Conservation (phyloP, 2,113 vertebrate species). For the Stigmatopora nigra region DNA sequence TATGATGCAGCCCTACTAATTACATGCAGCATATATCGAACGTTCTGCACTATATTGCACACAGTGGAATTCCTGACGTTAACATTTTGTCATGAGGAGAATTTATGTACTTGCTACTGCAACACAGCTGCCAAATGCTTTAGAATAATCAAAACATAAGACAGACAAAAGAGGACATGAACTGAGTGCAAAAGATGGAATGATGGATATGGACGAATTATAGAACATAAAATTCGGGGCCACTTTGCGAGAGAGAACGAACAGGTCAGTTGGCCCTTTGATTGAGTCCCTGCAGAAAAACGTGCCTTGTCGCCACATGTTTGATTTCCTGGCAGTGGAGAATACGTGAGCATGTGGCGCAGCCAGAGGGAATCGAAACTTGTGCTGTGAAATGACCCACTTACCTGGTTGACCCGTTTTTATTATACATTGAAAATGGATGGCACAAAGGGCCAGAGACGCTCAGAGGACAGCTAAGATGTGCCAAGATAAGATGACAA, state of each 20-base stretch:
- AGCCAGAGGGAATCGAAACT: constrained; percentile 28
- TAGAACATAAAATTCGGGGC: not conserved
- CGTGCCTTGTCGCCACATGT: constrained; percentile 33
- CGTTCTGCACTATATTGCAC: not conserved
- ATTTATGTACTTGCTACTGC: not conserved
- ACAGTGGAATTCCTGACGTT: not conserved
- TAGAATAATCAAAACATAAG: not conserved
- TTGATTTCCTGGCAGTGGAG: constrained; percentile 21
- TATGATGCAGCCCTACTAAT: not conserved
- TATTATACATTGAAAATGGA: constrained; percentile 29
- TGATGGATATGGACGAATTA: not conserved
- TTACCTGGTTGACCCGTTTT: constrained; percentile 46
- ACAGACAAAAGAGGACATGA: not conserved
- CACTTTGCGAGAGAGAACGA: not conserved
- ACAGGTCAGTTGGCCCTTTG: constrained; percentile 21
- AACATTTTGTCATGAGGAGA: not conserved
- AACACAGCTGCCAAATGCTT: not conserved
- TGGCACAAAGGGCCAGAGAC: constrained; percentile 13
- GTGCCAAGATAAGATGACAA: constrained; percentile 3
- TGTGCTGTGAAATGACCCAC: constrained; percentile 52
- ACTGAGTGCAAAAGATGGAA: not conserved
- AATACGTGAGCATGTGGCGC: constrained; percentile 20
- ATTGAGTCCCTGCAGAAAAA: constrained; percentile 20
- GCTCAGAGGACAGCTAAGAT: not conserved
- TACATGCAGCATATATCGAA: not conserved